phyloP scores from a whole-genome alignment of 2,113 vertebrate species.

The Furnarius figulus region DNA sequence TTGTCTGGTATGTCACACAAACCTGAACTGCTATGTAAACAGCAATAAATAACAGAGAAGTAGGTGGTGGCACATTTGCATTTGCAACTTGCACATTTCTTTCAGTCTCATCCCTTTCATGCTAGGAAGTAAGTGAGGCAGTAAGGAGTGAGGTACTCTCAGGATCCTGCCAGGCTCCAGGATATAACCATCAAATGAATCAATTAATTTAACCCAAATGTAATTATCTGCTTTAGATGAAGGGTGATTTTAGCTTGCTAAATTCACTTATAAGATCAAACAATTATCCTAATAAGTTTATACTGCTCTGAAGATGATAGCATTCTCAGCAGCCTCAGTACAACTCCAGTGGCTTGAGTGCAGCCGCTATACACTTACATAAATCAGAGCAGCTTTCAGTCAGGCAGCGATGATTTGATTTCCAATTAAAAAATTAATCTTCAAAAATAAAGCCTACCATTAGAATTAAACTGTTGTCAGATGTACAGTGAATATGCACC shows the following conservation, averaged over 20 bases:
- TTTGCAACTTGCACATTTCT: not conserved
- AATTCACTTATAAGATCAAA: slow-evolving; percentile 39
- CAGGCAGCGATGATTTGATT: not conserved
- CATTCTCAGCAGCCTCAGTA: not conserved
- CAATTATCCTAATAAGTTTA: slow-evolving; percentile 40
- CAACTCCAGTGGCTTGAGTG: not conserved
- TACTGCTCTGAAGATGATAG: not conserved
- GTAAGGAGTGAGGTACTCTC: not conserved
- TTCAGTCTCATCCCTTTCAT: not conserved
- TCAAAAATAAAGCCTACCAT: not conserved
- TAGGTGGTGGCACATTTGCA: not conserved
- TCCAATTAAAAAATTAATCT: not conserved
- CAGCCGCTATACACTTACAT: not conserved
- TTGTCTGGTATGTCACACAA: not conserved
- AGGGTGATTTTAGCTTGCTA: slow-evolving; percentile 29
- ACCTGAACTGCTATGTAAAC: slow-evolving; percentile 13
- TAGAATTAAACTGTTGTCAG: not conserved
- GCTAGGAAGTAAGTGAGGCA: not conserved
- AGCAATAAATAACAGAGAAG: slow-evolving; percentile 15
- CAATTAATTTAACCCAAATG: slow-evolving; percentile 27
- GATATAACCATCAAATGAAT: slow-evolving; percentile 25
- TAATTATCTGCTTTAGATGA: slow-evolving; percentile 48
- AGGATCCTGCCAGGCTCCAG: not conserved
- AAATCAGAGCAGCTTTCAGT: not conserved
- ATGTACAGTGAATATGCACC: not conserved